Evolutionary conservation across 1,140 invertebrate genomes (phyloP).

Genomic region (Bicyclus anynana): DNA sequence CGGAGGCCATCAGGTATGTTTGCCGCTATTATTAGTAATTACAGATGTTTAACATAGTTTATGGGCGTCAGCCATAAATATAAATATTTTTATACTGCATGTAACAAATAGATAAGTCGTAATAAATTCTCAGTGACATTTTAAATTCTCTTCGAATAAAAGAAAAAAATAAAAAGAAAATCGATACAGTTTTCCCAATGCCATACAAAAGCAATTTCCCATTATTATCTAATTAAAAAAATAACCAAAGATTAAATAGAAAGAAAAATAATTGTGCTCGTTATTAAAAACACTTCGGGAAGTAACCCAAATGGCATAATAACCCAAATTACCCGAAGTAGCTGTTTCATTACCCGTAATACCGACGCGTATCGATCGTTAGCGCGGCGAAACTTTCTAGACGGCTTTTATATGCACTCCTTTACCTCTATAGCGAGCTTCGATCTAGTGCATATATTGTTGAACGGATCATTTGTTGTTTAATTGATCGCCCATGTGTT

Average conservation of each 20-base stretch:
- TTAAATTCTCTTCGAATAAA: too few relatives aligned
- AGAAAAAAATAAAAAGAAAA: too few relatives aligned
- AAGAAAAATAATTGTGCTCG: neutral
- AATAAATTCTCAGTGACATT: too few relatives aligned
- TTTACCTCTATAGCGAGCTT: constrained; percentile 59
- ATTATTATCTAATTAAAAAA: neutral
- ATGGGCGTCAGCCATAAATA: too few relatives aligned
- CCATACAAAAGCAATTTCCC: neutral
- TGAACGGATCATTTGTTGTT: constrained; percentile 38
- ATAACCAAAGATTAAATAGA: neutral
- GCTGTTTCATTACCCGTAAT: constrained; percentile 64
- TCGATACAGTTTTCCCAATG: too few relatives aligned
- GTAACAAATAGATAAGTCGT: too few relatives aligned
- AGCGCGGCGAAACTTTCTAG: constrained; percentile 77
- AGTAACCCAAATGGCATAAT: constrained; percentile 59
- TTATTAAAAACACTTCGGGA: constrained; percentile 12
- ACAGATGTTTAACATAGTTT: too few relatives aligned
- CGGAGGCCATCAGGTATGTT: too few relatives aligned
- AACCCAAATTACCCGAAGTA: constrained; percentile 67
- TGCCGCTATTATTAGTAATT: too few relatives aligned
- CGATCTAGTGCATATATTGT: constrained; percentile 48
- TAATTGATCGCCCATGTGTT: constrained; percentile 20
- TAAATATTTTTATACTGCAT: too few relatives aligned
- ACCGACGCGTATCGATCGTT: constrained; percentile 65
- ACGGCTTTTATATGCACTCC: constrained; percentile 78